phyloP scores from a whole-genome alignment of 2,888 invertebrate genomes.

The Drosophila seclusa region DNA sequence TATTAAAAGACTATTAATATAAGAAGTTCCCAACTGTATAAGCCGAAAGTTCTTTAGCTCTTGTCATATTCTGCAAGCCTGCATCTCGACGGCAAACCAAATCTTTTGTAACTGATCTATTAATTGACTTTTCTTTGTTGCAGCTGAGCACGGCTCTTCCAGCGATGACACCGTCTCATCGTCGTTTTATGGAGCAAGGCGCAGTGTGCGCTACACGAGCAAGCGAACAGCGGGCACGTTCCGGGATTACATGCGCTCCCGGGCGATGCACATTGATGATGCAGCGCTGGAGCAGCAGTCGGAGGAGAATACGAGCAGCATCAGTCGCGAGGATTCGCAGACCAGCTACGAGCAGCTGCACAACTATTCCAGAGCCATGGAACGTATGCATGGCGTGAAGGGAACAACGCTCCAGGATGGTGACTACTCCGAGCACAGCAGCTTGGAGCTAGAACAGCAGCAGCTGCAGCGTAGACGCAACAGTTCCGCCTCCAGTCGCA shows the following conservation, averaged over 20 bases:
- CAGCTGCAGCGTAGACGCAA: conserved; percentile 50
- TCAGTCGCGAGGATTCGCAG: conserved; percentile 81
- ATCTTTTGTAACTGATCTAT: background rate
- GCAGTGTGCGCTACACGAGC: conserved; percentile 85
- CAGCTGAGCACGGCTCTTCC: conserved; percentile 83
- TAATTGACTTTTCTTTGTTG: background rate
- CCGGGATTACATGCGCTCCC: conserved; percentile 84
- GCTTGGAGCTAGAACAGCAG: conserved; percentile 58
- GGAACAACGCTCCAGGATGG: conserved; percentile 65
- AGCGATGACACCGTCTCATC: conserved; percentile 85
- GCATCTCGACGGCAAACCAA: background rate
- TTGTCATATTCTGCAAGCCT: background rate
- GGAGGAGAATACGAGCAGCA: conserved; percentile 82
- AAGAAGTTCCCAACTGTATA: background rate
- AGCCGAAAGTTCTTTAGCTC: background rate
- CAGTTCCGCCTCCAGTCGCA: conserved; percentile 60
- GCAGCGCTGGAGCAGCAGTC: conserved; percentile 79
- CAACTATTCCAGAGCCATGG: conserved; percentile 87
- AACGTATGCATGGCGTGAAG: conserved; percentile 87
- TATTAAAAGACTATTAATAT: background rate
- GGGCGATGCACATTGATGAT: conserved; percentile 83
- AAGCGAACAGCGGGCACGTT: conserved; percentile 85
- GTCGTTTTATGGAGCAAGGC: conserved; percentile 84
- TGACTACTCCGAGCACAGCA: conserved; percentile 81
- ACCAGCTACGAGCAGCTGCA: conserved; percentile 80